Percentiles rank a stretch among this genome's conserved stretches.
Conservation (phyloP, 1,140 invertebrate species). For the Temnothorax curvispinosus region DNA sequence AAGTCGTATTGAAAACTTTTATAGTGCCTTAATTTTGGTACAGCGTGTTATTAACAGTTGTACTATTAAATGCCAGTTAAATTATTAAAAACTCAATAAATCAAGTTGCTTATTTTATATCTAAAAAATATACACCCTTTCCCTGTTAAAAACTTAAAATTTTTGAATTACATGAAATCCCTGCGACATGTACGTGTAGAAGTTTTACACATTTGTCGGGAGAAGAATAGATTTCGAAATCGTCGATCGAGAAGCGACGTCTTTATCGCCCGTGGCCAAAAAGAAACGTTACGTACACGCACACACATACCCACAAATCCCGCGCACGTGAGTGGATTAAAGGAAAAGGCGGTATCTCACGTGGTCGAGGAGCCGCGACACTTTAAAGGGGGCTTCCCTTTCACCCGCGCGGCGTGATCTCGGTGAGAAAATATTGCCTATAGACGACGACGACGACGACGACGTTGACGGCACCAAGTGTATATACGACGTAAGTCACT, state of each 20-base stretch:
- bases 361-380: slow-evolving; percentile 29
- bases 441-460: background rate
- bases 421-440: slow-evolving; percentile 60
- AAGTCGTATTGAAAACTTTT: no score
- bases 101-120: no score
- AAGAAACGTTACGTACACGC: background rate
- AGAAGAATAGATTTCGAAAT: background rate
- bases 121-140: no score
- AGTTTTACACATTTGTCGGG: background rate
- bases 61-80: no score
- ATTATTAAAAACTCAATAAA: no score
- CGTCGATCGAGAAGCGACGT: background rate
- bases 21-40: no score
- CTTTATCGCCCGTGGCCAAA: background rate
- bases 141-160: no score
- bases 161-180: no score
- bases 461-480: slow-evolving; percentile 11
- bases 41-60: no score
- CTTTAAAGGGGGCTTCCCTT: slow-evolving; percentile 25
- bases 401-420: slow-evolving; percentile 2
- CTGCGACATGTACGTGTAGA: no score
- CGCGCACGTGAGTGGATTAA: slow-evolving; percentile 18
- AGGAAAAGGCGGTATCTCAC: slow-evolving; percentile 39
- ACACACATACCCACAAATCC: background rate
- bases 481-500: slow-evolving; percentile 52